These are phyloP conservation scores for Steinernema khuongi DNA, from an alignment of 1,140 invertebrate species.

Conservation along the genomic window DNA sequence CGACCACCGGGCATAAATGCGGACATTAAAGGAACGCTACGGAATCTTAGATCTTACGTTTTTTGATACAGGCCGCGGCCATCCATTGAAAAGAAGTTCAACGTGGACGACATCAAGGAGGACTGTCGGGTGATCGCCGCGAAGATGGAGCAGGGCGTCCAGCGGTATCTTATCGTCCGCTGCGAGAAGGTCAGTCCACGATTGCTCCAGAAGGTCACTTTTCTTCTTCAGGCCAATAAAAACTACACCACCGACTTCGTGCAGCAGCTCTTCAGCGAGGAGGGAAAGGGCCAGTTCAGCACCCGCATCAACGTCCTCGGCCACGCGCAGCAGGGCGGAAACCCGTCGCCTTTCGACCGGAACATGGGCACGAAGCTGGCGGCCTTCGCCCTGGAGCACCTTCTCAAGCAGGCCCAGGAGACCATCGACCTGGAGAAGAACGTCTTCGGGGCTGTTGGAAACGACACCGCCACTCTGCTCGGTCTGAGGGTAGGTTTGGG, in stretches of 20 bases:
- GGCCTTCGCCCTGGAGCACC: slow-evolving; percentile 79
- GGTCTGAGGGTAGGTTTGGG: slow-evolving; percentile 34
- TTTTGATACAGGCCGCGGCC: too few relatives aligned
- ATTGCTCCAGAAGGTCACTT: too few relatives aligned
- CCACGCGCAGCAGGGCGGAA: slow-evolving; percentile 68
- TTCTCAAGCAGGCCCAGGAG: slow-evolving; percentile 64
- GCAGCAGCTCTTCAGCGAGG: slow-evolving; percentile 84
- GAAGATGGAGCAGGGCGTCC: slow-evolving; percentile 91
- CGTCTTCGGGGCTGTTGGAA: slow-evolving; percentile 23
- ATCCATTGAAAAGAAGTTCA: slow-evolving; percentile 91
- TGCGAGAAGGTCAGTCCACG: too few relatives aligned
- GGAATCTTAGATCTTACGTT: too few relatives aligned
- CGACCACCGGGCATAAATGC: too few relatives aligned
- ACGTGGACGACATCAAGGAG: slow-evolving; percentile 83
- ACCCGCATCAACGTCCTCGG: slow-evolving; percentile 52
- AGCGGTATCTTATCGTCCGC: slow-evolving; percentile 82
- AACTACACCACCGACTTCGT: slow-evolving; percentile 98
- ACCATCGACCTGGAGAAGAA: slow-evolving; percentile 59
- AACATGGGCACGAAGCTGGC: slow-evolving; percentile 98
- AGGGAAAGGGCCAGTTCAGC: slow-evolving; percentile 74
- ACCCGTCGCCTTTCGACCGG: slow-evolving; percentile 91
- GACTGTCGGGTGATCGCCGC: slow-evolving; percentile 78
- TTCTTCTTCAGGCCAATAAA: slow-evolving; percentile 84
- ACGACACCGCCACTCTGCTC: slow-evolving; percentile 60
- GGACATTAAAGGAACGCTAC: too few relatives aligned